Conservation (phyloP, 2,888 invertebrate species). For the Dynastes grantii region DNA sequence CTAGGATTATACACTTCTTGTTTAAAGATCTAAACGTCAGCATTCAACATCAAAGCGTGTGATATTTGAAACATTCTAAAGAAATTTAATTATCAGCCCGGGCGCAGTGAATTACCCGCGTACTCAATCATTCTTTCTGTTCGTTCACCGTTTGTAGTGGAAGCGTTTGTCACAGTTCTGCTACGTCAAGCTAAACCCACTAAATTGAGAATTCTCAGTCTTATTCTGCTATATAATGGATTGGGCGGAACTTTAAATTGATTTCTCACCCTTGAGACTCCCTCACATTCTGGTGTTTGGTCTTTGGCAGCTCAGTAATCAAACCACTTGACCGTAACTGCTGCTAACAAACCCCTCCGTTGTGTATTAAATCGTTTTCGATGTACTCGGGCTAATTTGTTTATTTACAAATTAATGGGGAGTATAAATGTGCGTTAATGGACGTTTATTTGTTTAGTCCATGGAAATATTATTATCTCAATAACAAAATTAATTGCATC, state of each 20-base stretch:
- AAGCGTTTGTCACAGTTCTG: conserved; percentile 38
- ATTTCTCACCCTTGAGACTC: conserved; percentile 65
- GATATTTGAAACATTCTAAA: conserved; percentile 3
- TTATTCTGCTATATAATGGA: conserved; percentile 63
- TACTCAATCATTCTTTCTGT: conserved; percentile 8
- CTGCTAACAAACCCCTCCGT: conserved; percentile 49
- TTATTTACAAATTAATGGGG: conserved; percentile 37
- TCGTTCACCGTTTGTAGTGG: conserved; percentile 4
- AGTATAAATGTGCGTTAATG: not conserved
- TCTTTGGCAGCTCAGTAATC: conserved; percentile 67
- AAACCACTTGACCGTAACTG: conserved; percentile 65
- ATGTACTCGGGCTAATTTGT: conserved; percentile 45
- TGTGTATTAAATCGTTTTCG: conserved; percentile 51
- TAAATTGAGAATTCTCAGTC: conserved; percentile 50
- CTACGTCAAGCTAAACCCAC: conserved; percentile 24
- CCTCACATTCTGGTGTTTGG: conserved; percentile 63
- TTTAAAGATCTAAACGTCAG: not conserved
- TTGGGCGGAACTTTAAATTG: conserved; percentile 66
- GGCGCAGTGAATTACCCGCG: conserved; percentile 3
- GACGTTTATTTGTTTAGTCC: not conserved
- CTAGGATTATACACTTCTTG: not conserved
- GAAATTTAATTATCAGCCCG: conserved; percentile 19
- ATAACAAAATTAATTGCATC: not conserved
- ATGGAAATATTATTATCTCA: not conserved
- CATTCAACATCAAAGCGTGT: not conserved